Conservation (phyloP, 2,113 vertebrate species). For the Chiloscyllium plagiosum region DNA sequence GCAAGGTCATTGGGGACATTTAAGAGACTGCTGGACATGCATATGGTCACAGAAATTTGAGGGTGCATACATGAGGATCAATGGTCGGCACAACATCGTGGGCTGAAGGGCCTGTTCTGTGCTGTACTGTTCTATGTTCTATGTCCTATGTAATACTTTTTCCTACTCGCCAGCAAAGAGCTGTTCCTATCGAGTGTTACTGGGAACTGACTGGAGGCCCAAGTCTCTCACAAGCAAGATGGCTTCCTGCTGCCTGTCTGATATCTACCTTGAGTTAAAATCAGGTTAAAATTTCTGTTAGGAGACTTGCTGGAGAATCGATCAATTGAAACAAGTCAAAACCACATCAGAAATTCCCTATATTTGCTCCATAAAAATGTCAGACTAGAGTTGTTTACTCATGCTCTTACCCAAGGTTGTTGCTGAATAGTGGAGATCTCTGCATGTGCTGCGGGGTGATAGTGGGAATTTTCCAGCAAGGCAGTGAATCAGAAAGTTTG, state of each 20-base stretch:
- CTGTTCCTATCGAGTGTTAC: background rate
- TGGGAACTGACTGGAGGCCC: background rate
- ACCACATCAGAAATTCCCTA: background rate
- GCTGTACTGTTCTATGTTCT: too few species aligned
- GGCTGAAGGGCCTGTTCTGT: too few species aligned
- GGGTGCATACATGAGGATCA: too few species aligned
- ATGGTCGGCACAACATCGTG: too few species aligned
- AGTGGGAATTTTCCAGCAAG: conserved; percentile 23
- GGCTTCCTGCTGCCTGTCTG: background rate
- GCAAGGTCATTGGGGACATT: too few species aligned
- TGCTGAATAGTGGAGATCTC: conserved; percentile 16
- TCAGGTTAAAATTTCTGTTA: background rate
- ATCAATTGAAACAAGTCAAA: background rate
- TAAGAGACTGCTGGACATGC: too few species aligned
- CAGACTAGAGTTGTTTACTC: background rate
- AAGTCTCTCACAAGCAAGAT: background rate
- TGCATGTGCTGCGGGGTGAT: background rate
- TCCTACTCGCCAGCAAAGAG: background rate
- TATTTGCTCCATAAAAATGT: background rate
- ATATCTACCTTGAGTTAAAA: background rate
- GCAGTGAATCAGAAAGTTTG: background rate
- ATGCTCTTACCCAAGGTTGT: conserved; percentile 24
- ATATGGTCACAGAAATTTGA: too few species aligned
- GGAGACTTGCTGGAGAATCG: background rate
- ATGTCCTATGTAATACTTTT: background rate